These are phyloP conservation scores for Monarcha castaneiventris DNA, from an alignment of 2,113 vertebrate genomes.

Conservation along the genomic window DNA sequence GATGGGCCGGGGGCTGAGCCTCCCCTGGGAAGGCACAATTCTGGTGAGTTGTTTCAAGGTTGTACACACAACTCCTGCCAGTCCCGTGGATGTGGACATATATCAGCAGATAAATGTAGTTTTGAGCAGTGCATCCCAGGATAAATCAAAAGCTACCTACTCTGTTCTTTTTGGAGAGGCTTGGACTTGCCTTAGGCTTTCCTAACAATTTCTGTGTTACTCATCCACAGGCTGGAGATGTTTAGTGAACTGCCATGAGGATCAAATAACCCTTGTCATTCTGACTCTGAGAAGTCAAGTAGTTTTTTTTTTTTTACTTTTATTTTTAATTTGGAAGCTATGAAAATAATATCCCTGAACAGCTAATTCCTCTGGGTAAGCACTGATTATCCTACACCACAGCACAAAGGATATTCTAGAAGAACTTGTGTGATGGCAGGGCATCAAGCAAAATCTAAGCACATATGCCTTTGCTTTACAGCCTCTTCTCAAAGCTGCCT, in stretches of 20 bases:
- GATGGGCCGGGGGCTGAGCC: neutral
- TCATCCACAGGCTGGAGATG: neutral
- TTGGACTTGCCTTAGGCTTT: neutral
- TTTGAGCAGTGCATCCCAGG: neutral
- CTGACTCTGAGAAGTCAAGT: neutral
- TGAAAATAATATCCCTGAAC: neutral
- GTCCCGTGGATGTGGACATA: rapidly evolving
- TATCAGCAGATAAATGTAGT: neutral
- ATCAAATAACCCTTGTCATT: neutral
- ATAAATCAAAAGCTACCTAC: neutral
- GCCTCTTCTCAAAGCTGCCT: slow-evolving; percentile 23
- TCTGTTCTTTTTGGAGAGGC: neutral
- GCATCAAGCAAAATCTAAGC: slow-evolving; percentile 4
- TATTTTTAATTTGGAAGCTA: neutral
- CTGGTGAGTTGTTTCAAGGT: neutral
- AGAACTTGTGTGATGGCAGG: neutral
- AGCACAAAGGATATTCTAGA: neutral
- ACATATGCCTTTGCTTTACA: slow-evolving; percentile 24
- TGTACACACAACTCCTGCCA: rapidly evolving
- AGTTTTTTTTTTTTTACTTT: neutral
- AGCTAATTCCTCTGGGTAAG: neutral
- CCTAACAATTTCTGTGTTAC: neutral
- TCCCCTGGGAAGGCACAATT: neutral
- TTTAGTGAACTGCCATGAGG: neutral
- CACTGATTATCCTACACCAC: neutral